Percentiles rank a stretch among this genome's conserved stretches.
These are phyloP conservation scores for Ramphastos sulfuratus DNA, from an alignment of 2,113 vertebrate genomes.

Conservation along the genomic window DNA sequence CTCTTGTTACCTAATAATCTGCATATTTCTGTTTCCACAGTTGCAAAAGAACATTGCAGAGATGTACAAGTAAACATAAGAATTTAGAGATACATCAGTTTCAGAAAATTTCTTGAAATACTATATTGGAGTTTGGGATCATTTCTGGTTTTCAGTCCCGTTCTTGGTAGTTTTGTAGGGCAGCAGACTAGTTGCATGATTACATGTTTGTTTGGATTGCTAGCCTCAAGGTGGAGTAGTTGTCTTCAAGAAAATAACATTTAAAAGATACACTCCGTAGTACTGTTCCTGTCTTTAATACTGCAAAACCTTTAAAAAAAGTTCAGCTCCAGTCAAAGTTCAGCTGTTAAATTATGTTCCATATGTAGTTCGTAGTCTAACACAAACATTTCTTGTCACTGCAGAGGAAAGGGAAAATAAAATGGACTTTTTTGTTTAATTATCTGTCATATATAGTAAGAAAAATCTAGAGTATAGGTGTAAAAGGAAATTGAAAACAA, in stretches of 20 bases:
- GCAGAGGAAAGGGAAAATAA: not conserved
- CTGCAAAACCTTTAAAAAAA: not conserved
- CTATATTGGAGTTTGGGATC: not conserved
- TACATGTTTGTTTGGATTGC: not conserved
- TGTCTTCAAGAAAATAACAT: not conserved
- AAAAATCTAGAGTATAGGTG: not conserved
- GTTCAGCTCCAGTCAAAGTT: not conserved
- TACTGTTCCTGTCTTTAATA: not conserved
- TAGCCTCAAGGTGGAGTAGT: slow-evolving; percentile 65
- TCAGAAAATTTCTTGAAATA: not conserved
- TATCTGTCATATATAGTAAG: not conserved
- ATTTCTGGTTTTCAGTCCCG: not conserved
- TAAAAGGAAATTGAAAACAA: not conserved
- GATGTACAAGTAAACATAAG: not conserved
- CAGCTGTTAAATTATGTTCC: not conserved
- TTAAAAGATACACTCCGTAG: fast-evolving
- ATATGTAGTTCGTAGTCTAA: fast-evolving
- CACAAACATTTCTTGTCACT: not conserved
- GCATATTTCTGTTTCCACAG: not conserved
- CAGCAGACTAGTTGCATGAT: not conserved
- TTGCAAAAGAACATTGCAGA: not conserved
- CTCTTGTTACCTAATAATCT: not conserved
- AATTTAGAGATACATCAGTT: not conserved
- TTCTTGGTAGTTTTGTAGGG: not conserved
- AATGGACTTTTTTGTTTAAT: not conserved